A percentile compares a stretch with the other conserved stretches of the same genome.
Conservation (phyloP, 2,113 vertebrate genomes). For the Pseudolaguvia tuberculata region DNA sequence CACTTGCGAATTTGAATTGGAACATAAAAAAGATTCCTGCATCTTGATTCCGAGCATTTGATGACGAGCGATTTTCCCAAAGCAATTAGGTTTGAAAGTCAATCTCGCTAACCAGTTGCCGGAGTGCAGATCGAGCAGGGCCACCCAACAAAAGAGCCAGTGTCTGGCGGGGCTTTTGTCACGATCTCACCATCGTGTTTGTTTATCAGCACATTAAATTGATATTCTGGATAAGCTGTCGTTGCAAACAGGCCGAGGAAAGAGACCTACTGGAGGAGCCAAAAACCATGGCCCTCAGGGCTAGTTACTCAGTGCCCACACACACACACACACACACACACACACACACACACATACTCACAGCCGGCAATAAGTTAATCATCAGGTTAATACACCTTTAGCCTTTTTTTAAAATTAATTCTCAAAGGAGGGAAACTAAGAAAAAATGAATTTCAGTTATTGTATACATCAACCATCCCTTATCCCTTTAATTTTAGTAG, state of each 20-base stretch:
- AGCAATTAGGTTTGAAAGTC: slow-evolving; percentile 57
- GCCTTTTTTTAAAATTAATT: neutral
- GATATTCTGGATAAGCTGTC: slow-evolving; percentile 47
- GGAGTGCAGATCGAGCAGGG: slow-evolving; percentile 22
- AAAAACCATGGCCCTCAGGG: neutral
- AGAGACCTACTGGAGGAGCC: slow-evolving; percentile 11
- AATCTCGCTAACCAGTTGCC: slow-evolving; percentile 35
- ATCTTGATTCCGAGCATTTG: slow-evolving; percentile 55
- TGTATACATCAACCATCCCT: too few species aligned
- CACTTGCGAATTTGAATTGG: slow-evolving; percentile 34
- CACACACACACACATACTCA: too few species aligned
- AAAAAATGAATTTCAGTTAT: neutral
- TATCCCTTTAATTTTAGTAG: neutral
- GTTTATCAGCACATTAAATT: slow-evolving; percentile 53
- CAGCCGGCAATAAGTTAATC: neutral
- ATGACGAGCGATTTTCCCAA: slow-evolving; percentile 58
- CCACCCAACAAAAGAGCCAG: slow-evolving; percentile 44
- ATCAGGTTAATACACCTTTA: neutral
- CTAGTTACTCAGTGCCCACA: slow-evolving; percentile 16
- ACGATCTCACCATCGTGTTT: slow-evolving; percentile 43
- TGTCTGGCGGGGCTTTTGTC: slow-evolving; percentile 40
- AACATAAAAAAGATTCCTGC: slow-evolving; percentile 51
- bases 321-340: too few species aligned
- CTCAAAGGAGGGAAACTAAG: neutral
- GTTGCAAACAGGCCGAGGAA: slow-evolving; percentile 20